Evolutionary conservation across 2,888 invertebrate species (phyloP).

Genomic region (Xiphydria camelus): DNA sequence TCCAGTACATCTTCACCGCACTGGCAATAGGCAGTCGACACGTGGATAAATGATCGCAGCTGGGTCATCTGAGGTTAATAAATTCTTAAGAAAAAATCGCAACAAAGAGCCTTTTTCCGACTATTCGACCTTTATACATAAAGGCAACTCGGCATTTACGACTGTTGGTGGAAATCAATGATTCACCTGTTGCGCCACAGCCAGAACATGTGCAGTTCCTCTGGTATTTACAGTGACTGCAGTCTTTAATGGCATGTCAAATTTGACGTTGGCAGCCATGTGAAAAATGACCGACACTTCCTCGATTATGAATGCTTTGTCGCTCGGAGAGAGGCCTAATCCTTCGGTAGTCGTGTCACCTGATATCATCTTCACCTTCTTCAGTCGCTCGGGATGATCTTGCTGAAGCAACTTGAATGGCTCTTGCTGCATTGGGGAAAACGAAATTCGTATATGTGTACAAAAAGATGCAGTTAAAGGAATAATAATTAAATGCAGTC

Average conservation of each 20-base stretch:
- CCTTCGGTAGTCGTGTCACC: conserved; percentile 68
- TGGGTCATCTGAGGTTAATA: conserved; percentile 40
- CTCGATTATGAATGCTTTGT: conserved; percentile 63
- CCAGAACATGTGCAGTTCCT: conserved; percentile 62
- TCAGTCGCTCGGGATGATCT: conserved; percentile 62
- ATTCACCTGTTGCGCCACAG: conserved; percentile 55
- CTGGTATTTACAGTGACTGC: conserved; percentile 69
- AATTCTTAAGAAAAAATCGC: conserved; percentile 1
- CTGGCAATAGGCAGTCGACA: conserved; percentile 92
- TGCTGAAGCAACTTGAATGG: conserved; percentile 59
- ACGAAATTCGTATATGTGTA: no score
- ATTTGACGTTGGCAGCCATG: conserved; percentile 84
- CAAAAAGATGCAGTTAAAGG: no score
- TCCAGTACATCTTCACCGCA: conserved; percentile 78
- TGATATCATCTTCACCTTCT: conserved; percentile 68
- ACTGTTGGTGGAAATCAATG: neutral
- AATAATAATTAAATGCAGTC: no score
- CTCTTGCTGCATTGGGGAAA: no score
- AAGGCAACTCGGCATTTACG: neutral
- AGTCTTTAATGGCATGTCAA: conserved; percentile 68
- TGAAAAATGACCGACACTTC: conserved; percentile 78
- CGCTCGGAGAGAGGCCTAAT: conserved; percentile 65
- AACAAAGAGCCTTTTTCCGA: neutral
- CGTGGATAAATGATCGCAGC: conserved; percentile 70
- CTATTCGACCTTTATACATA: neutral